phyloP scores from a whole-genome alignment of 2,888 invertebrate species.

The Drosophila prostipennis region DNA sequence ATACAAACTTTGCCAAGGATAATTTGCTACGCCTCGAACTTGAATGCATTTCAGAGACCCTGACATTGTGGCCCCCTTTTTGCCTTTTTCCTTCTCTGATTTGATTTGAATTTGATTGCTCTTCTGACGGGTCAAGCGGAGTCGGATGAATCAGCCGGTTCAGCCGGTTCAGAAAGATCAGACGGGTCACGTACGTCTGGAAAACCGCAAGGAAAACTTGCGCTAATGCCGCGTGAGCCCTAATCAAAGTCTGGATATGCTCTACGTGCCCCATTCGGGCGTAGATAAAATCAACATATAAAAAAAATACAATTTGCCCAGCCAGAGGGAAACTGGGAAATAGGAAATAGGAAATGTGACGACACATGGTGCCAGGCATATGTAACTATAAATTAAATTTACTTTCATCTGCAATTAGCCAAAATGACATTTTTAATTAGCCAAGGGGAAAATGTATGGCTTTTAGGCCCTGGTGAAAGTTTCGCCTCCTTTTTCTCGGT shows the following conservation, averaged over 20 bases:
- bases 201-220: constrained; percentile 35
- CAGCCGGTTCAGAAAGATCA: constrained; percentile 21
- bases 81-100: constrained; percentile 17
- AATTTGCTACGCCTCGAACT: constrained; percentile 38
- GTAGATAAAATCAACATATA: constrained; percentile 58
- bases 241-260: constrained; percentile 44
- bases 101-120: constrained; percentile 66
- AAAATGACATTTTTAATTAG: constrained; percentile 39
- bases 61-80: constrained; percentile 13
- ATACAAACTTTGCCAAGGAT: constrained; percentile 21
- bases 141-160: constrained; percentile 15
- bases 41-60: constrained; percentile 36
- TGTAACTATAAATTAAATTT: constrained; percentile 35
- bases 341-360: constrained; percentile 32
- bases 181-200: constrained; percentile 41
- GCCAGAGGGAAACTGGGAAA: constrained; percentile 19
- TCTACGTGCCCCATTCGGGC: constrained; percentile 63
- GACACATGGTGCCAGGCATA: constrained; percentile 18
- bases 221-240: constrained; percentile 48
- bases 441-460: constrained; percentile 11
- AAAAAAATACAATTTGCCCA: constrained; percentile 54
- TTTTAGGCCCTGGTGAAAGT: constrained; percentile 23
- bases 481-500: constrained; percentile 1
- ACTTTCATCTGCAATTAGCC: constrained; percentile 32
- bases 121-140: constrained; percentile 19